Evolutionary conservation across 2,888 invertebrate genomes (phyloP).

Genomic region (Metellina segmentata): DNA sequence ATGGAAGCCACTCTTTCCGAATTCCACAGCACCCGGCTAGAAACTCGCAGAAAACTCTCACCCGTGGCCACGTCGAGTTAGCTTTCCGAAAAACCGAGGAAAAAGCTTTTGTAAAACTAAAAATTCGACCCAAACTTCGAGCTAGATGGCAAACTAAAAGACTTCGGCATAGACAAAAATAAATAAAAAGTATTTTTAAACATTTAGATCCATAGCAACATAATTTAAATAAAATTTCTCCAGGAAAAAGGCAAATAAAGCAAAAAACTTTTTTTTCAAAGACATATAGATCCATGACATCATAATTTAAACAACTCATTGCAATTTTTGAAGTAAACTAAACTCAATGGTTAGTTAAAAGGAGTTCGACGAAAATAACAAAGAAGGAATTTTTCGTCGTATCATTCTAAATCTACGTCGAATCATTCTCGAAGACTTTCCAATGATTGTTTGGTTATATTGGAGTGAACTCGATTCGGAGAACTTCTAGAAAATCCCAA

Average conservation of each 20-base stretch:
- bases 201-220: no score
- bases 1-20: not conserved
- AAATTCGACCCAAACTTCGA: not conserved
- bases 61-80: no score
- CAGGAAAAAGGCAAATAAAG: no score
- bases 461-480: not conserved
- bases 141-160: not conserved
- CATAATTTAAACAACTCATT: not conserved
- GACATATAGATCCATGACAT: no score
- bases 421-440: not conserved
- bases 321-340: not conserved
- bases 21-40: not conserved
- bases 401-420: no score
- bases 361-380: not conserved
- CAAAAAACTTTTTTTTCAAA: no score
- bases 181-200: no score
- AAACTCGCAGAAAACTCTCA: not conserved
- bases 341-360: not conserved
- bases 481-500: not conserved
- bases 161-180: conserved; percentile 38
- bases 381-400: no score
- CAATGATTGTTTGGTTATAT: not conserved
- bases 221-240: no score
- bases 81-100: not conserved
- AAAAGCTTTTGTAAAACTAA: conserved; percentile 1